A percentile compares a stretch with the other conserved stretches of the same genome.
Evolutionary conservation across 2,888 invertebrate genomes (phyloP).

Genomic region (Hecatera dysodea): DNA sequence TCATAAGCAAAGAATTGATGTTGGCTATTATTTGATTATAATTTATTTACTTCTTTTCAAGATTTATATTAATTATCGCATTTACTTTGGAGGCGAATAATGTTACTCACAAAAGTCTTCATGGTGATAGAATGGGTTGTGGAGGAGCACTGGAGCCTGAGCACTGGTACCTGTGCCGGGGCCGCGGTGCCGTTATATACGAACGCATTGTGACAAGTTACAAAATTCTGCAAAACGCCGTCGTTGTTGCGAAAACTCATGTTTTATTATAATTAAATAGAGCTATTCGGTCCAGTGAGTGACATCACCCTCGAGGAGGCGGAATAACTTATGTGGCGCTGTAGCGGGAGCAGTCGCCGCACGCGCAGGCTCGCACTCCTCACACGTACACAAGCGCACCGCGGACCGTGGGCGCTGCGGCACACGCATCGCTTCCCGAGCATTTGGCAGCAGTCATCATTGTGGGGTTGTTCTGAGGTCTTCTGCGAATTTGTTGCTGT

Average conservation of each 20-base stretch:
- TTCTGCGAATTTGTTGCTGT: background rate
- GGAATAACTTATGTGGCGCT: slow-evolving; percentile 33
- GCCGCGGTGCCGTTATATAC: slow-evolving; percentile 55
- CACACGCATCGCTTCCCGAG: background rate
- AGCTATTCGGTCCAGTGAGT: slow-evolving; percentile 35
- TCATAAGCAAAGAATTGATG: background rate
- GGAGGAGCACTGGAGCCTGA: slow-evolving; percentile 31
- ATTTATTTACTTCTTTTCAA: background rate
- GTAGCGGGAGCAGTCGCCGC: slow-evolving; percentile 12
- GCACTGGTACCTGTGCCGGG: slow-evolving; percentile 24
- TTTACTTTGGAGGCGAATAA: background rate
- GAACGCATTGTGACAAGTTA: slow-evolving; percentile 47
- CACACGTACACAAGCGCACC: background rate
- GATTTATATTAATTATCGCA: background rate
- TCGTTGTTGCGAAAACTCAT: slow-evolving; percentile 62
- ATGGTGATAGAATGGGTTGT: slow-evolving; percentile 59
- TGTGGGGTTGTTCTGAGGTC: background rate
- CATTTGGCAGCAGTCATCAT: background rate
- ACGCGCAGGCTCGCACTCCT: background rate
- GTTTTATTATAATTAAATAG: slow-evolving; percentile 64
- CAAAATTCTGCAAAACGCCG: slow-evolving; percentile 58
- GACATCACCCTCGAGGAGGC: slow-evolving; percentile 46
- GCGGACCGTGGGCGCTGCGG: background rate
- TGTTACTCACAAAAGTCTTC: slow-evolving; percentile 74
- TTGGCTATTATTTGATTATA: background rate